A percentile compares a stretch with the other conserved stretches of the same genome.
Conservation (phyloP, 2,113 vertebrate genomes). For the Ploceus nigricollis region DNA sequence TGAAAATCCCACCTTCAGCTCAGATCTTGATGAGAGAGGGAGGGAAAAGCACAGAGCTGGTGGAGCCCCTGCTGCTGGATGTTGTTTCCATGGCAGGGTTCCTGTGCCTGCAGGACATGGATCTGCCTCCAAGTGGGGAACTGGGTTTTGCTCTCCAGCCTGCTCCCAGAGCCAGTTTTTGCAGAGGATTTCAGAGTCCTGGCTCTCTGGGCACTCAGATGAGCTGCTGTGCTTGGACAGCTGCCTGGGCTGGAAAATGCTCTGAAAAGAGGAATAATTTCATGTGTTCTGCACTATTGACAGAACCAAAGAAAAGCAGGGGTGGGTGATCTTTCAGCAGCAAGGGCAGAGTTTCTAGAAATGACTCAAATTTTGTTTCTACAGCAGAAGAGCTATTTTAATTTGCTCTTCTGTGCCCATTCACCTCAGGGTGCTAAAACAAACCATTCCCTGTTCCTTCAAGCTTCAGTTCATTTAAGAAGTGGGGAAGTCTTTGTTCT, state of each 20-base stretch:
- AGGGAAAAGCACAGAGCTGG: not conserved
- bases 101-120: not conserved
- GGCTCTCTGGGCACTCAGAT: not conserved
- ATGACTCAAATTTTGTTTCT: not conserved
- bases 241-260: not conserved
- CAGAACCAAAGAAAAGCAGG: not conserved
- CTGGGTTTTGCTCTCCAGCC: constrained; percentile 1
- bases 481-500: not conserved
- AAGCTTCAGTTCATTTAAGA: not conserved
- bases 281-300: not conserved
- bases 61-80: not conserved
- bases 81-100: not conserved
- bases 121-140: not conserved
- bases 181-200: not conserved
- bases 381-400: not conserved
- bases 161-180: not conserved
- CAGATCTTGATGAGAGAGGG: not conserved
- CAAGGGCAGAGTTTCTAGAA: not conserved
- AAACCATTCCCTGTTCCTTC: not conserved
- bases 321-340: not conserved
- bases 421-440: not conserved
- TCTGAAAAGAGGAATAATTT: not conserved
- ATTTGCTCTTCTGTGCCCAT: not conserved
- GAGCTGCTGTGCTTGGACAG: constrained; percentile 41
- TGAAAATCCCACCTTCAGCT: not conserved